Base-by-base conservation (phyloP, 2,797 vertebrate genomes). In the Cyprinodon diabolis region DNA sequence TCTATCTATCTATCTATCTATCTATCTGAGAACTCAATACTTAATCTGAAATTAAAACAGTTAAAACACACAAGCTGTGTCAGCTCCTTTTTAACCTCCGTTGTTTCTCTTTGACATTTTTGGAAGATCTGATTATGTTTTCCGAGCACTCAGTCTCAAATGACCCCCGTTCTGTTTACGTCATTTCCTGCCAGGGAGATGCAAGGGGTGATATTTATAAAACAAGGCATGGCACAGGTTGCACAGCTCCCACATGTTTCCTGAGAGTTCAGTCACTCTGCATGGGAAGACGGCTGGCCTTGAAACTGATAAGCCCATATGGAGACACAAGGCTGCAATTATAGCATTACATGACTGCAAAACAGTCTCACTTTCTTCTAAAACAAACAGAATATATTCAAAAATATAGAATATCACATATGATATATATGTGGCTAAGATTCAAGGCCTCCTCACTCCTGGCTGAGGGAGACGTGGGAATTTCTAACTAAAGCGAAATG, bases 391-490 rank as follows among this genome's bases (percentile, higher is more conserved):
- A 85, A 84, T 30, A 72, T 74, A 79, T 82, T 90, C 84, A 75
- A 86, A 88, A 21, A 80, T 79, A 83, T 81, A 86, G 82, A 78
- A 90, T 80, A 89, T 89, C 87, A 85, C 74, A 75, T 87, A 77
- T 85, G 84, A 84, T 79, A 84, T 79, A 77, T 43, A 52, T 49
- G 68, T 78, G 88, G 89, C 78, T 54, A 15, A 21, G 77, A 83
- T 84, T 93, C 90, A 93, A 92, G 90, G 91, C 68, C 85, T 85
- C 66, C 66, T 80, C 23, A 14, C 76, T 85, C 84, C 89, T 91
- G 92, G 88, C 90, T 86, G 86, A 4, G 68, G 49, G 77, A 6
- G 65, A 67, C 72, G 10, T 21, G 76, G 66, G 84, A 87, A 86
- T 85, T 79, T 84, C 74, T 76, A 81, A 82, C 72, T 76, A 84